Base-by-base conservation (phyloP, 2,113 vertebrate genomes). In the Condylura cristata region DNA sequence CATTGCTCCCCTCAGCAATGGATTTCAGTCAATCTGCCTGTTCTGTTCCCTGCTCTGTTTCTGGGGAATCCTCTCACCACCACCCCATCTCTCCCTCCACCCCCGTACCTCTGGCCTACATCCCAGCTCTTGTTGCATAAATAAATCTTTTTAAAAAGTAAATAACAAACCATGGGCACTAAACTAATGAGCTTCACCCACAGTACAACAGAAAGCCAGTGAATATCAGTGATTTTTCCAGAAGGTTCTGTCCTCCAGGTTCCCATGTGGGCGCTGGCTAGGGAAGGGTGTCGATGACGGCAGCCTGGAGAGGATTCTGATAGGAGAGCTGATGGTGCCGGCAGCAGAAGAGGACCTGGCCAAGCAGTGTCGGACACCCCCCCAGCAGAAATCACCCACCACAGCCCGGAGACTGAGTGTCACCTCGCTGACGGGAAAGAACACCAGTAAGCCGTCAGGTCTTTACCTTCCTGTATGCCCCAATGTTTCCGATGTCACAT, bases 281-380 rank as follows among this genome's bases (percentile, higher is more conserved):
- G 99, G 99, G 5, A 99, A 99, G 44, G 99, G 99, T 0, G 98
- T 99, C 0, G 99, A 99, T 0, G 99, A 99, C 0, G 99, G 99
- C 91, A 99, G 99, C 70, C 97, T 99, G 94, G 99, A 99, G 97
- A 95, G 99, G 46, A 98, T 99, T 37, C 98, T 99, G 30, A 99
- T 99, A 1, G 99, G 99, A 8, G 99, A 99, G 87, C 92, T 99
- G 96, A 97, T 99, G 91, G 92, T 97, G 8, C 97, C 98, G 1
- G 87, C 79, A 0, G 96, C 96, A 0, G 99, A 99, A 0, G 99
- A 99, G 17, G 99, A 99, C 84, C 97, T 98, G 65, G 98, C 97
- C 0, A 99, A 98, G 95, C 98, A 98, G 75, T 99, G 99, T 72
- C 98, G 99, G 12, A 99, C 99, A 0, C 99, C 99, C 0, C 99